phyloP scores from a whole-genome alignment of 2,797 vertebrate species.

The Galagoides demidoff region DNA sequence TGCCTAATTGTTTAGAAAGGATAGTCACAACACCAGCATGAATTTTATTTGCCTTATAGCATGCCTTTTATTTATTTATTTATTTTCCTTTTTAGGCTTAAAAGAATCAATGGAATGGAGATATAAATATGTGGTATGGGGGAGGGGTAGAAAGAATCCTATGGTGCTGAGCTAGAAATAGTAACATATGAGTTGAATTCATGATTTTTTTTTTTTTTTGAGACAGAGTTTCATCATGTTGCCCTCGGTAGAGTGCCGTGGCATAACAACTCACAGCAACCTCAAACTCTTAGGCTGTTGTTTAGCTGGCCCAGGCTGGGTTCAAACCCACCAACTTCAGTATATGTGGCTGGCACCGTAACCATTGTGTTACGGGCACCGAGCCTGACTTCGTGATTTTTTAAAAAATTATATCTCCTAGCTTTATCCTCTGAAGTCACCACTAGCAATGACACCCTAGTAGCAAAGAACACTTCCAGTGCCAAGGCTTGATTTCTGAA shows the following conservation, averaged over 20 bases:
- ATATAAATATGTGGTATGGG: neutral
- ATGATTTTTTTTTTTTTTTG: too few species aligned
- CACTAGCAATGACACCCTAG: neutral
- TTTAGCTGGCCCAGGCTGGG: too few species aligned
- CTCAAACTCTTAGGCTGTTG: too few species aligned
- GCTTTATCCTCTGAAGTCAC: neutral
- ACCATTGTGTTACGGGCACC: too few species aligned
- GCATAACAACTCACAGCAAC: too few species aligned
- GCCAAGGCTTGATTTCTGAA: neutral
- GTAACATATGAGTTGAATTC: neutral
- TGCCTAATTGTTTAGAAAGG: neutral
- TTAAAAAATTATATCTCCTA: neutral
- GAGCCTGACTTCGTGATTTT: neutral
- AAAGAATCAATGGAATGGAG: neutral
- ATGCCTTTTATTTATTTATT: neutral
- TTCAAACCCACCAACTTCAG: too few species aligned
- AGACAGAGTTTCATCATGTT: too few species aligned
- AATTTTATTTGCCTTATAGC: neutral
- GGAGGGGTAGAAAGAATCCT: neutral
- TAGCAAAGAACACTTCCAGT: neutral
- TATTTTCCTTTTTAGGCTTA: neutral
- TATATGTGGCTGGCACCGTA: too few species aligned
- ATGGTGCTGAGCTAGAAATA: neutral
- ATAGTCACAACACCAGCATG: neutral
- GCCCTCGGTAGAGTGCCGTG: too few species aligned